phyloP scores from a whole-genome alignment of 2,888 invertebrate species.

The Hirtodrosophila confusa region DNA sequence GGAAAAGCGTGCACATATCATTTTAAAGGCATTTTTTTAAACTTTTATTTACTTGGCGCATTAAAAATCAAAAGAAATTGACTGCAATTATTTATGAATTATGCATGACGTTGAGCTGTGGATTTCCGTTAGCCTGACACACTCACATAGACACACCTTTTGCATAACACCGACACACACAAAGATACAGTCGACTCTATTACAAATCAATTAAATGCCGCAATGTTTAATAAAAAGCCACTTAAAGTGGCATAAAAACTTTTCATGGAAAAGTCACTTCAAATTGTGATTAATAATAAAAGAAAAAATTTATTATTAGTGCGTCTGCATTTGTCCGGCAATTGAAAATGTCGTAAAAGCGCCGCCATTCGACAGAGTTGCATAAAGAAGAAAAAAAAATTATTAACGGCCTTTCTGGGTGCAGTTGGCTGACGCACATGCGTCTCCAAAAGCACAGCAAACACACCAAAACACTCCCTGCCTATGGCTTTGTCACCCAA shows the following conservation, averaged over 20 bases:
- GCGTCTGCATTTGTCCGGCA: conserved; percentile 53
- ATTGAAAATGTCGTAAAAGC: conserved; percentile 65
- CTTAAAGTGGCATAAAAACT: conserved; percentile 63
- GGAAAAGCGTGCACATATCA: conserved; percentile 47
- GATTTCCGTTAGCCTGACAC: conserved; percentile 73
- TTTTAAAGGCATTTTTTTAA: conserved; percentile 34
- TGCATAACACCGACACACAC: conserved; percentile 41
- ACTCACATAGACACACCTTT: conserved; percentile 58
- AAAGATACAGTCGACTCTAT: conserved; percentile 41
- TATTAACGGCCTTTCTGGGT: conserved; percentile 43
- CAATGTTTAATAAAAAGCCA: conserved; percentile 73
- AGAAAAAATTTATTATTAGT: conserved; percentile 53
- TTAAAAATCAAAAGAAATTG: conserved; percentile 54
- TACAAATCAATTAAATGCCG: conserved; percentile 77
- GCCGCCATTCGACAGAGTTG: conserved; percentile 38
- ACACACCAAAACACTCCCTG: conserved; percentile 29
- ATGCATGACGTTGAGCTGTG: conserved; percentile 68
- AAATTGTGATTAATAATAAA: conserved; percentile 65
- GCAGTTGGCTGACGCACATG: conserved; percentile 52
- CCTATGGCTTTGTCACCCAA: conserved; percentile 55
- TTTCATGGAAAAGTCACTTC: conserved; percentile 56
- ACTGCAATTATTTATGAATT: conserved; percentile 67
- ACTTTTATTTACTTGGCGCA: conserved; percentile 35
- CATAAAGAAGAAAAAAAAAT: conserved; percentile 40
- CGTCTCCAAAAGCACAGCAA: conserved; percentile 13